Base-by-base conservation (phyloP, 2,888 invertebrate species). In the Xylocampa areola region DNA sequence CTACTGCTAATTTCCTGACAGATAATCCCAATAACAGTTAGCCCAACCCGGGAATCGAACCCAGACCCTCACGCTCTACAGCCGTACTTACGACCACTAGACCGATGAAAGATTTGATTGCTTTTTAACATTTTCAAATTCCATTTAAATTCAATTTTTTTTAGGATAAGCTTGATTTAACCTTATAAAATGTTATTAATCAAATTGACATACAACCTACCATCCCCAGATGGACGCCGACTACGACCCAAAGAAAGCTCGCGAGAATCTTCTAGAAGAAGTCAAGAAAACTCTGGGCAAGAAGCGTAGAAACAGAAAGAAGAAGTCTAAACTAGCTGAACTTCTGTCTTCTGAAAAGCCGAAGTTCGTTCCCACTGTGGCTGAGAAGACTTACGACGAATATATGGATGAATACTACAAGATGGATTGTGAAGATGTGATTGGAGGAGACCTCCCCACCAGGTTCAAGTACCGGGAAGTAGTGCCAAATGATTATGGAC, bases 391-490 rank as follows among this genome's bases (percentile, higher is more conserved):
- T 0, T 98, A 98, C 87, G 95, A 96, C 25, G 95, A 98, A 75
- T 98, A 98, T 82, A 96, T 98, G 84, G 98, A 99, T 78, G 98
- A 99, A 87, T 99, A 99, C 86, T 99, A 99, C 84, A 96, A 97
- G 78, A 94, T 99, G 83, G 98, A 99, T 87, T 99, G 97, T 86
- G 99, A 99, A 84, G 99, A 99, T 87, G 95, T 99, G 44, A 96
- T 99, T 41, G 99, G 96, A 0, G 98, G 97, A 0, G 98, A 99
- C 82, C 87, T 97, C 73, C 98, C 98, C 0, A 98, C 98, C 59
- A 94, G 97, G 73, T 99, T 99, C 89, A 98, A 98, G 82, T 99
- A 99, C 84, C 95, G 98, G 21, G 95, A 97, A 84, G 98, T 97
- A 0, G 94, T 96, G 32, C 96, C 98, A 0, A 99, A 99, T 86